Evolutionary conservation across 2,797 vertebrate species (phyloP), one percentile per base, ranked within the genome.

Genomic region (Fundulus diaphanus): DNA sequence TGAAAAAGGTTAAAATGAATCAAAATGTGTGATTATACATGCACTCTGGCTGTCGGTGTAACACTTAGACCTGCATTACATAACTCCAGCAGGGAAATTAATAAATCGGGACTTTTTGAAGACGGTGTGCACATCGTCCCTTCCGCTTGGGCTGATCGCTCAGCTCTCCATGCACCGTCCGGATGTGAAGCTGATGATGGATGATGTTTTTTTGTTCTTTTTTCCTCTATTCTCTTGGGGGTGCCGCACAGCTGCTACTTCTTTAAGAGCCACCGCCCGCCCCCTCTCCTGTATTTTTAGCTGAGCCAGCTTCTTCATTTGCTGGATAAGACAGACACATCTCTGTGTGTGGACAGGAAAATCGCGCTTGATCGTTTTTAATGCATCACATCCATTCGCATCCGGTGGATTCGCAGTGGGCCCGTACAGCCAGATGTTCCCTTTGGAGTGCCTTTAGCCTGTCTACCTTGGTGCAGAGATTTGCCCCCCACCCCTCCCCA

Each of bases 241-340:
- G 83, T 83, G 78, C 78, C 85, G 85, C 82, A 83, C 86, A 88
- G 85, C 88, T 92, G 85, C 90, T 92, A 87, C 86, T 90, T 82
- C 95, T 96, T 96, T 96, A 96, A 96, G 95, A 95, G 88, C 86
- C 90, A 86, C 91, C 90, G 85, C 92, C 94, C 93, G 90, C 94
- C 95, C 92, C 94, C 91, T 93, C 84, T 87, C 74, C 91, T 91
- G 90, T 95, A 94, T 96, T 95, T 95, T 95, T 93, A 95, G 95
- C 94, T 92, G 94, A 95, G 88, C 92, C 91, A 95, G 93, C 91
- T 93, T 87, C 93, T 95, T 94, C 93, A 93, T 94, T 93, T 90
- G 88, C 85, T 89, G 91, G 92, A 87, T 87, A 85, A 94, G 85
- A 91, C 91, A 83, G 85, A 86, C 92, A 94, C 91, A 86, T 67